Evolutionary conservation across 2,113 vertebrate species (phyloP), one percentile per base, ranked within the genome.

Genomic region (Equus quagga): DNA sequence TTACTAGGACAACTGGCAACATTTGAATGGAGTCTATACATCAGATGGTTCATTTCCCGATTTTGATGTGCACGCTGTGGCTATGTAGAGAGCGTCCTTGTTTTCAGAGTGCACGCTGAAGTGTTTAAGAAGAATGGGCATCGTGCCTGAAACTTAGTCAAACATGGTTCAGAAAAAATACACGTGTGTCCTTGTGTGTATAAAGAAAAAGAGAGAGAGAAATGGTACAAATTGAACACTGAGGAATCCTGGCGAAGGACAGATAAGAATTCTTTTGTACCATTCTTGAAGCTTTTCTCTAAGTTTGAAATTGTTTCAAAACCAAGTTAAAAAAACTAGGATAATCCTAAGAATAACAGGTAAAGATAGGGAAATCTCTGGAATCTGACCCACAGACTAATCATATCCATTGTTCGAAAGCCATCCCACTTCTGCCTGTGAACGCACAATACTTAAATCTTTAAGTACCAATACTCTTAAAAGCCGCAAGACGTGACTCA

Each of bases 311-410:
- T 56, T 73, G 73, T 33, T 93, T 79, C 31, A 67, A 78, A 78
- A 78, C 64, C 58, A 79, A 86, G n/a, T 65, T 82, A 24, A 86
- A 85, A 85, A 95, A 85, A 69, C 13, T 62, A 85, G 23, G 70
- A 13, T 79, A 65, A 72, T 58, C 15, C 72, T 92, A 49, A 70
- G 60, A 70, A 44, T 33, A 86, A 86, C 13, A 70, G 23, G 73
- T 64, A 87, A 70, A 51, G 2, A 94, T 31, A 70, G 23, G 51
- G 21, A 87, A 87, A 36, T 51, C 46, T 89, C 13, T 92, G 60
- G 60, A 76, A 83, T 80, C 69, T 76, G 51, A 83, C 6, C 5
- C 58, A 89, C 17, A 84, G 46, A 56, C 44, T 93, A 76, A 93
- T 92, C 36, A 75, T 5, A 4, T 10, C 21, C 12, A 78, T 9